These are phyloP conservation scores for Dilophus febrilis DNA, from an alignment of 2,888 invertebrate species.

Conservation along the genomic window DNA sequence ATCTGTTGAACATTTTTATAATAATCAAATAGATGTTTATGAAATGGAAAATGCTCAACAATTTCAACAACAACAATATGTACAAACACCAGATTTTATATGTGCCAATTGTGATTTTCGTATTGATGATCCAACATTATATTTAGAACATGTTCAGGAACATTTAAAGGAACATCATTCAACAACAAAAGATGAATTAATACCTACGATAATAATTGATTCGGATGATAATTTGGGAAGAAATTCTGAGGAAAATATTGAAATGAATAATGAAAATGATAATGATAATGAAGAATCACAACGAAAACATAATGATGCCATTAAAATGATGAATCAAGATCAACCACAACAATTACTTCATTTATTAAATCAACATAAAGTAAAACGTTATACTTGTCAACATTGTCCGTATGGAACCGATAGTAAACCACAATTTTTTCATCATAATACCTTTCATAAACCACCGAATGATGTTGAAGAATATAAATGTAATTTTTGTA, in stretches of 20 bases:
- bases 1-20: too few species aligned
- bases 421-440: constrained; percentile 69
- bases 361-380: constrained; percentile 16
- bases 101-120: constrained; percentile 1
- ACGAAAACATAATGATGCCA: background rate
- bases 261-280: background rate
- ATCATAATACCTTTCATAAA: constrained; percentile 72
- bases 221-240: too few species aligned
- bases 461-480: constrained; percentile 37
- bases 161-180: constrained; percentile 2
- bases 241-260: background rate
- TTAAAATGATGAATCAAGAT: background rate
- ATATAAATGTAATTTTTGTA: constrained; percentile 65
- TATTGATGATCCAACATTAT: background rate
- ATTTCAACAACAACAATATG: background rate
- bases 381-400: constrained; percentile 58
- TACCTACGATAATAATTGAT: background rate
- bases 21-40: too few species aligned
- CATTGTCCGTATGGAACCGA: constrained; percentile 74
- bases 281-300: background rate
- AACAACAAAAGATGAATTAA: constrained; percentile 1
- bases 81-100: background rate
- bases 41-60: too few species aligned
- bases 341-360: background rate
- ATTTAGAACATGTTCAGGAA: constrained; percentile 3